These are phyloP conservation scores for Harpalus rubripes DNA, from an alignment of 2,888 invertebrate species.

Conservation along the genomic window DNA sequence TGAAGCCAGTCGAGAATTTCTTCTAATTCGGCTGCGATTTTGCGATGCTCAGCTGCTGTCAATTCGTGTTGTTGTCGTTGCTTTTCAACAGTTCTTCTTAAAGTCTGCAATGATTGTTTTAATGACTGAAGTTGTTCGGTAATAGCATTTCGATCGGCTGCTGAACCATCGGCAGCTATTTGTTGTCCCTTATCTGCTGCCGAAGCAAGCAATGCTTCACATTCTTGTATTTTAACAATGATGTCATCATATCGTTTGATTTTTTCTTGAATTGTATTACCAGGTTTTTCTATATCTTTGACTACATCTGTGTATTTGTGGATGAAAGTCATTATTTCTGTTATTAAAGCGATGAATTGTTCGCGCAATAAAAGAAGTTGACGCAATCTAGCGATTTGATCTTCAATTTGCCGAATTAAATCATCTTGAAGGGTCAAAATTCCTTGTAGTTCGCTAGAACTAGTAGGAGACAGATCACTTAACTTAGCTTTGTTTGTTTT, in stretches of 20 bases:
- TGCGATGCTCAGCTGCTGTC: conserved; percentile 92
- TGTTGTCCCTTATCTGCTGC: conserved; percentile 96
- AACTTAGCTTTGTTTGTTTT: conserved; percentile 89
- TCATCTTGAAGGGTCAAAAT: conserved; percentile 91
- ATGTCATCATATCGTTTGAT: conserved; percentile 93
- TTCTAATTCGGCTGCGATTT: conserved; percentile 90
- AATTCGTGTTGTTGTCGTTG: conserved; percentile 93
- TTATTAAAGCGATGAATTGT: conserved; percentile 91
- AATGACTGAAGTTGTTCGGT: conserved; percentile 92
- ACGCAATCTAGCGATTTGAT: conserved; percentile 89
- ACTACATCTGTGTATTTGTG: conserved; percentile 92
- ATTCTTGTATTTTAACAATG: conserved; percentile 92
- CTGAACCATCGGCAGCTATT: conserved; percentile 93
- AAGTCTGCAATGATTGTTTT: conserved; percentile 89
- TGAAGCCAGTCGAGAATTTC: conserved; percentile 91
- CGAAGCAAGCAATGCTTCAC: conserved; percentile 91
- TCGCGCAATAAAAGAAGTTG: conserved; percentile 90
- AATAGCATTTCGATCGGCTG: conserved; percentile 91
- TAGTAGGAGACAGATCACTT: conserved; percentile 87
- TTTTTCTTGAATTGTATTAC: conserved; percentile 90
- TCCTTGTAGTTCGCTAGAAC: conserved; percentile 88
- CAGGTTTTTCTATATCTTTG: conserved; percentile 90
- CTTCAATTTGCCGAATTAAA: conserved; percentile 90
- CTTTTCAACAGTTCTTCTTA: conserved; percentile 90
- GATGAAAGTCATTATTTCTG: conserved; percentile 93